A percentile compares a stretch with the other conserved stretches of the same genome.
phyloP scores from a whole-genome alignment of 2,888 invertebrate species.

The Panopea generosa region DNA sequence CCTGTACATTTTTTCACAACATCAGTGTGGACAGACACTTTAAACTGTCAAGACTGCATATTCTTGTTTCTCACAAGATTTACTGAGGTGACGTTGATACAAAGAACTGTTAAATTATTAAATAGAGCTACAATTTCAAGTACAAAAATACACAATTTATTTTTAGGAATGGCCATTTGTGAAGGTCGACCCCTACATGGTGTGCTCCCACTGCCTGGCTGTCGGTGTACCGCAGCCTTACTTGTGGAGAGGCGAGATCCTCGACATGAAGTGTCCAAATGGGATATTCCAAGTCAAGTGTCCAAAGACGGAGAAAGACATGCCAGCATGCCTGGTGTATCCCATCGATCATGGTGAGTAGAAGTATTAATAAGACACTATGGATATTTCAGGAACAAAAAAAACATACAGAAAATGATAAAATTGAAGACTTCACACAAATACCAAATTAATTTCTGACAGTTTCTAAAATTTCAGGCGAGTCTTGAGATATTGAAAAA shows the following conservation, averaged over 20 bases:
- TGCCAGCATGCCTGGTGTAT: conserved; percentile 77
- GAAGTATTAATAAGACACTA: neutral
- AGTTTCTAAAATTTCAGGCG: too few relatives aligned
- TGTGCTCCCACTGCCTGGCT: conserved; percentile 78
- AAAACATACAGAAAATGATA: too few relatives aligned
- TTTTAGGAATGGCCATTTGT: conserved; percentile 79
- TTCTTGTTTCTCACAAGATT: too few relatives aligned
- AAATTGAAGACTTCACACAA: neutral
- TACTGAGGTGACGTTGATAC: too few relatives aligned
- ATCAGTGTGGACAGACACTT: too few relatives aligned
- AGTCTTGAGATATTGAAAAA: too few relatives aligned
- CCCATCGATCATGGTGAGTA: conserved; percentile 76
- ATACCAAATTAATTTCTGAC: too few relatives aligned
- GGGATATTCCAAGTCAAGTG: conserved; percentile 69
- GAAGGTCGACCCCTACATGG: conserved; percentile 70
- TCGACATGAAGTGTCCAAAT: conserved; percentile 72
- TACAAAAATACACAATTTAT: too few relatives aligned
- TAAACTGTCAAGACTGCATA: too few relatives aligned
- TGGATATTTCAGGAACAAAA: neutral
- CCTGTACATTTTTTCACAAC: too few relatives aligned
- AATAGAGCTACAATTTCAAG: too few relatives aligned
- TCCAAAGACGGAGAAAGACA: conserved; percentile 63
- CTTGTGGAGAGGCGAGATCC: conserved; percentile 74
- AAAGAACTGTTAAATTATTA: too few relatives aligned
- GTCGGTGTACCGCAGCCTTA: conserved; percentile 67